Base-by-base conservation (phyloP, 2,888 invertebrate genomes). In the Aromia moschata region DNA sequence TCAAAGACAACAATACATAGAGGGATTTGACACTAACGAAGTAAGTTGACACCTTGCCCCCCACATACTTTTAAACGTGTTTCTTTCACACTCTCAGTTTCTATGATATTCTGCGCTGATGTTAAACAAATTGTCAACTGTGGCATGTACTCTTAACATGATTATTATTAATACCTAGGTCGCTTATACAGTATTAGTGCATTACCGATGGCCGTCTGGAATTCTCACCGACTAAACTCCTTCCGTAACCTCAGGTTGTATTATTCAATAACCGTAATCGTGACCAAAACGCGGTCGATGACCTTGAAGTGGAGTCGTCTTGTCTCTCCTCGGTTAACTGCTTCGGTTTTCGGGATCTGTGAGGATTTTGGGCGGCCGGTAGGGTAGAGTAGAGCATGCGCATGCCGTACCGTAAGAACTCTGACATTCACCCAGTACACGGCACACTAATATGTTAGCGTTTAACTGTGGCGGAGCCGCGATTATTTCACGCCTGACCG, bases 1-100 rank as follows among this genome's bases (percentile, higher is more conserved):
- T 71, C 67, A 73, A 74, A 74, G 74, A 75, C 73, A 74, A 69
- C 73, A 67, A 72, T 72, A 76, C 74, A 73, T 72, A 65, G 72
- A 74, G 69, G 78, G 75, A 78, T 70, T 71, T 74, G 75, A 79
- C 78, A 79, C 77, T 74, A 68, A 62, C 73, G 71, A 78, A 77
- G 79, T 79, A 79, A 79, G 79, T 79, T 76, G 66, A 75, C 77
- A 77, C 75, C 71, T 65, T 60, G 70, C 70, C 75, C 76, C 70
- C 75, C 76, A 77, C 75, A 73, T 65, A 68, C 70, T 64, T 69
- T n/a, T 72, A 68, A 70, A 70, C 73, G 72, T 70, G 64, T 69
- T 56, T 58, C n/a, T n/a, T 62, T 60, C 54, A 66, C 67, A 68
- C 62, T n/a, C n/a, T 46, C 16, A 67, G 66, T 66, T 40, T 57